Evolutionary conservation across 2,797 vertebrate species (phyloP).

Genomic region (Danio choprae): DNA sequence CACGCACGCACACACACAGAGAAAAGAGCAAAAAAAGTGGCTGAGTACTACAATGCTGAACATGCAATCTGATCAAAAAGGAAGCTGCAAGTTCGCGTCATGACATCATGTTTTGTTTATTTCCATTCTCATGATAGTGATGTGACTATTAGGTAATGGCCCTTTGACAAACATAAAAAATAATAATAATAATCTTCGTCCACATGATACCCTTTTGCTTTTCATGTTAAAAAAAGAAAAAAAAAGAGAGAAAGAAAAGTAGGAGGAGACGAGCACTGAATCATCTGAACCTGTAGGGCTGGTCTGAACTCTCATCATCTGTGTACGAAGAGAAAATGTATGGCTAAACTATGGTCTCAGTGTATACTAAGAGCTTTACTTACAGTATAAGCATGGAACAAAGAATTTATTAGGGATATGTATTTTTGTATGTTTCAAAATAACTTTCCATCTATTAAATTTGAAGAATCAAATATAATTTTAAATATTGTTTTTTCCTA

Average conservation of each 20-base stretch:
- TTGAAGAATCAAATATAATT: too few relatives aligned
- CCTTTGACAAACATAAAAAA: neutral
- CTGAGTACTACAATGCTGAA: neutral
- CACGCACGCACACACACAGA: neutral
- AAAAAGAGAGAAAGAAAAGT: neutral
- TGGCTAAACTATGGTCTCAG: neutral
- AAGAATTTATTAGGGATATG: neutral
- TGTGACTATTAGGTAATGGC: constrained; percentile 10
- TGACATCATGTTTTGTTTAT: neutral
- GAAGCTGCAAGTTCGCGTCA: neutral
- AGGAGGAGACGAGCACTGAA: neutral
- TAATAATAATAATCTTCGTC: neutral
- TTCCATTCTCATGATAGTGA: neutral
- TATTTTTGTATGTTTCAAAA: too few relatives aligned
- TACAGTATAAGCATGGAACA: neutral
- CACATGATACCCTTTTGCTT: neutral
- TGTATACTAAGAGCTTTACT: neutral
- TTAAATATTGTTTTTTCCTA: too few relatives aligned
- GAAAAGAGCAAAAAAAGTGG: too few relatives aligned
- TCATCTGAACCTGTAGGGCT: constrained; percentile 13
- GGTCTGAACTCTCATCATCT: neutral
- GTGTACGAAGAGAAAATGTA: neutral
- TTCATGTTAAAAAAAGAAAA: neutral
- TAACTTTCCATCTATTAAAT: neutral
- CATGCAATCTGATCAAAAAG: neutral